Percentiles rank a stretch among this genome's conserved stretches.
Conservation (phyloP, 2,888 invertebrate genomes). For the Mylabris sibirica region DNA sequence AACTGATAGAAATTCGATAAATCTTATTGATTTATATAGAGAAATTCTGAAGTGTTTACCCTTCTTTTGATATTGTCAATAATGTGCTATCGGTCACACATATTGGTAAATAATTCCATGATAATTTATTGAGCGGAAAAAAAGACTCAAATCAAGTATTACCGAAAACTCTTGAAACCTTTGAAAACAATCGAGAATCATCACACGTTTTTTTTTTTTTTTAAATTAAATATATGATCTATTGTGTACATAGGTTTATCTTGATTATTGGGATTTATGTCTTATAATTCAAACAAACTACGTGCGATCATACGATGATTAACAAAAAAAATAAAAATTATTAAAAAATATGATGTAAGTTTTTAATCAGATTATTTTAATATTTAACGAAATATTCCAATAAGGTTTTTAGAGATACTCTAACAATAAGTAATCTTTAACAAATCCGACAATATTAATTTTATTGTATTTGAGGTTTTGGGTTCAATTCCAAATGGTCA, state of each 20-base stretch:
- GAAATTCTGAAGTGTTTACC: not conserved
- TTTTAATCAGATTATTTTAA: not conserved
- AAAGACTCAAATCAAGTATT: no score
- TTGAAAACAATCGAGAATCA: not conserved
- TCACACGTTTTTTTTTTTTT: not conserved
- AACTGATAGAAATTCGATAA: not conserved
- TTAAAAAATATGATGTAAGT: not conserved
- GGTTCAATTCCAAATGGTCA: no score
- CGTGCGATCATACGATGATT: not conserved
- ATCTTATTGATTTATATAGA: slow-evolving; percentile 2
- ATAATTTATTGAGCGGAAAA: not conserved
- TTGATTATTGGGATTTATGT: not conserved
- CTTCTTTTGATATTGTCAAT: not conserved
- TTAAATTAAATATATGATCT: not conserved
- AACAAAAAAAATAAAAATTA: no score
- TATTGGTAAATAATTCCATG: not conserved
- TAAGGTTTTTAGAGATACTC: not conserved
- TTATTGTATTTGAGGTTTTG: no score
- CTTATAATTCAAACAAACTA: not conserved
- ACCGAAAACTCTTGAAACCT: not conserved
- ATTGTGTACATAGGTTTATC: not conserved
- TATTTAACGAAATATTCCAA: not conserved
- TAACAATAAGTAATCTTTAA: no score
- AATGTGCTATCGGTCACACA: not conserved
- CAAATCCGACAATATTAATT: slow-evolving; percentile 57